These are phyloP conservation scores for Dinothrombium tinctorium DNA, from an alignment of 1,140 invertebrate species.

Conservation along the genomic window DNA sequence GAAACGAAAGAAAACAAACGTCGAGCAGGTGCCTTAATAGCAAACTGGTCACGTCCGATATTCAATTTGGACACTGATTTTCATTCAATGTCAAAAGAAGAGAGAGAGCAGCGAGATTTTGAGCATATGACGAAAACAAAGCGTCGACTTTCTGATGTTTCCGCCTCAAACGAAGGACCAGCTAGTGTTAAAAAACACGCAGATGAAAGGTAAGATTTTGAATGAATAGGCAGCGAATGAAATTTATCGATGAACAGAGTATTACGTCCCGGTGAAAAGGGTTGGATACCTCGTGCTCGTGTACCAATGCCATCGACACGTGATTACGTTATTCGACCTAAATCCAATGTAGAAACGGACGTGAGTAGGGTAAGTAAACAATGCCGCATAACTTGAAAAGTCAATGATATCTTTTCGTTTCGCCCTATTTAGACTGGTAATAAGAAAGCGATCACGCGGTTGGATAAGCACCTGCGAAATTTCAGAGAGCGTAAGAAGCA, in stretches of 20 bases:
- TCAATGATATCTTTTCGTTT: conserved; percentile 14
- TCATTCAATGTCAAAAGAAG: conserved; percentile 38
- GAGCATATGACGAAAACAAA: conserved; percentile 49
- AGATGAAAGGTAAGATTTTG: neutral
- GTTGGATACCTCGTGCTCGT: conserved; percentile 76
- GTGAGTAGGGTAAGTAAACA: conserved; percentile 30
- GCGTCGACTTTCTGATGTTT: neutral
- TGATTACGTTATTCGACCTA: conserved; percentile 84
- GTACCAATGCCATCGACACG: conserved; percentile 85
- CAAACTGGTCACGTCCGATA: conserved; percentile 85
- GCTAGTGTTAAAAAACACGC: conserved; percentile 16
- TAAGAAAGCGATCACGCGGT: conserved; percentile 58
- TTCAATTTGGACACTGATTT: conserved; percentile 90
- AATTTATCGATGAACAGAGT: neutral
- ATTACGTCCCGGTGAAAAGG: conserved; percentile 62
- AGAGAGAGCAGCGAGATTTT: conserved; percentile 60
- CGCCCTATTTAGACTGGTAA: conserved; percentile 25
- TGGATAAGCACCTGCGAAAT: conserved; percentile 72
- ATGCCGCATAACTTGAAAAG: neutral
- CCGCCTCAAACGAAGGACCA: conserved; percentile 22
- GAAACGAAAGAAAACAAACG: conserved; percentile 84
- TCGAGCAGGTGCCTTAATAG: conserved; percentile 70
- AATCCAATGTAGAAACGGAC: conserved; percentile 64
- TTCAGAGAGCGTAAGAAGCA: conserved; percentile 62
- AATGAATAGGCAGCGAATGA: neutral